These are phyloP conservation scores for Sesia bembeciformis DNA, from an alignment of 2,888 invertebrate genomes.

Conservation along the genomic window DNA sequence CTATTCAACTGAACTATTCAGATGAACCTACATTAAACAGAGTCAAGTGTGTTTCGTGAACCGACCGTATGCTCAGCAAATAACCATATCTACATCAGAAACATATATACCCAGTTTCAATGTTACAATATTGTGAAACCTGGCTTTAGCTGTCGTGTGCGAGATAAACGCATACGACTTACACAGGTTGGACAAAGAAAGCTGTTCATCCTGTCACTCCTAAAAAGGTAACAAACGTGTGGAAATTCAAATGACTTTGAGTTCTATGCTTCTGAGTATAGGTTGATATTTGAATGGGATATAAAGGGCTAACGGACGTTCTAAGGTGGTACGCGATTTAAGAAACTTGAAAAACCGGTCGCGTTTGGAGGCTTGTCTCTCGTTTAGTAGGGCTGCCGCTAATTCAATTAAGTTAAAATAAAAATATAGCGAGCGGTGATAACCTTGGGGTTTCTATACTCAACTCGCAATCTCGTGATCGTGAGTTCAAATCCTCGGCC, in stretches of 20 bases:
- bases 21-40: neutral
- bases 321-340: constrained; percentile 15
- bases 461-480: too few relatives aligned
- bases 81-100: neutral
- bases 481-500: too few relatives aligned
- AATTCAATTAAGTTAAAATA: neutral
- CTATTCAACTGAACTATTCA: neutral
- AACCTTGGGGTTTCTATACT: too few relatives aligned
- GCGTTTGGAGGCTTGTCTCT: constrained; percentile 47
- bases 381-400: constrained; percentile 38
- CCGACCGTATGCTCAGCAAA: neutral
- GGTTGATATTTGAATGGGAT: constrained; percentile 10
- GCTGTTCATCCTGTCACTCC: neutral
- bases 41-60: neutral
- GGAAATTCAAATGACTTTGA: constrained; percentile 6
- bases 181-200: neutral
- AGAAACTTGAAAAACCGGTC: constrained; percentile 47
- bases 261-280: constrained; percentile 1
- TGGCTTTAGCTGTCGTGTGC: constrained; percentile 34
- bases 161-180: constrained; percentile 17
- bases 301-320: constrained; percentile 6
- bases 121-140: constrained; percentile 37
- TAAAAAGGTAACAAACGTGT: neutral
- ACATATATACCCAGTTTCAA: constrained; percentile 16
- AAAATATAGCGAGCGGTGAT: neutral